Evolutionary conservation across 2,888 invertebrate species (phyloP).

Genomic region (Pandemis heparana): DNA sequence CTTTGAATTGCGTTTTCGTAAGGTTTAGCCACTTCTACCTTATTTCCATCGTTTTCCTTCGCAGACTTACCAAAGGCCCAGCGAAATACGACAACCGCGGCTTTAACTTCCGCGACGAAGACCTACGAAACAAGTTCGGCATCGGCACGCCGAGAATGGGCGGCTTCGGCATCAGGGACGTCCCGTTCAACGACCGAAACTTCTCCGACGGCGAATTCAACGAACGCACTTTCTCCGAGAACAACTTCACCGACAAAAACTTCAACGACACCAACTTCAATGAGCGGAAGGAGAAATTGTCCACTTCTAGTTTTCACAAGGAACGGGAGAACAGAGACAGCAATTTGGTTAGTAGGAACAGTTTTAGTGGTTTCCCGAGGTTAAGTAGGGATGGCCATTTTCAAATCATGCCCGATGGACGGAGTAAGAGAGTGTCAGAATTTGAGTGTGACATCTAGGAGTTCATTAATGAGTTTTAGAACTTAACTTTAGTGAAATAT

Average conservation of each 20-base stretch:
- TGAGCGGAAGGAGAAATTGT: constrained; percentile 78
- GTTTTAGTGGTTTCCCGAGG: constrained; percentile 81
- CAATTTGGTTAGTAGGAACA: constrained; percentile 80
- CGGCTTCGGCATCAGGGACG: constrained; percentile 80
- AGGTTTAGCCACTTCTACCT: no score
- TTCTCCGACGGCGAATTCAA: constrained; percentile 78
- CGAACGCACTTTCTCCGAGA: constrained; percentile 72
- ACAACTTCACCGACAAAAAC: constrained; percentile 68
- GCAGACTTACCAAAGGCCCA: constrained; percentile 70
- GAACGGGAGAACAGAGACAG: constrained; percentile 77
- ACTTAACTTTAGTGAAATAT: background rate
- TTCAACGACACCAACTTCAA: constrained; percentile 62
- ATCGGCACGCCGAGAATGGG: constrained; percentile 80
- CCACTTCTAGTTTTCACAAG: constrained; percentile 80
- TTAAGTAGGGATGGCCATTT: constrained; percentile 77
- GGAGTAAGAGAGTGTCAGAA: constrained; percentile 86
- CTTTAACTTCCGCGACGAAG: constrained; percentile 78
- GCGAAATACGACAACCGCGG: constrained; percentile 76
- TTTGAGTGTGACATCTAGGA: constrained; percentile 87
- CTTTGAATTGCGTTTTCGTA: no score
- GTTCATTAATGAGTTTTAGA: background rate
- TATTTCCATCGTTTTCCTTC: background rate
- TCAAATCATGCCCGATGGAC: constrained; percentile 78
- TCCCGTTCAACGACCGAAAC: constrained; percentile 75
- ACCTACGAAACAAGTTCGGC: constrained; percentile 75